phyloP scores from a whole-genome alignment of 2,888 invertebrate genomes.

The Galeopsomyia nigrocyanea region DNA sequence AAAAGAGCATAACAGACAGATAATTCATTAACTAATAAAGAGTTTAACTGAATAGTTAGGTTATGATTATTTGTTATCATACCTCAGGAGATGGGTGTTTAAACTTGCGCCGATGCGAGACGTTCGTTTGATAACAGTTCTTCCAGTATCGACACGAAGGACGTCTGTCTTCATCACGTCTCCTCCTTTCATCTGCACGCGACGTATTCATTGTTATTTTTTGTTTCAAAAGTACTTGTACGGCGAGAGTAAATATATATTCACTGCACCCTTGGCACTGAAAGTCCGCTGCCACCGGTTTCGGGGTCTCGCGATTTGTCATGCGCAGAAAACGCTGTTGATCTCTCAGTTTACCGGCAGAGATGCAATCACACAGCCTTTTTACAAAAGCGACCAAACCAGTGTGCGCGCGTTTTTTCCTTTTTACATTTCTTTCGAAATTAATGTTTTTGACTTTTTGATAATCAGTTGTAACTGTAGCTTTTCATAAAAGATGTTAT shows the following conservation, averaged over 20 bases:
- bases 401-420: not conserved
- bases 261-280: too few species aligned
- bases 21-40: not conserved
- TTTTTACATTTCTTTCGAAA: not conserved
- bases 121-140: conserved; percentile 87
- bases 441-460: not conserved
- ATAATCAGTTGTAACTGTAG: not conserved
- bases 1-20: too few species aligned
- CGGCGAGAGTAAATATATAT: too few species aligned
- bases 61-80: conserved; percentile 15
- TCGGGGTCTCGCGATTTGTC: too few species aligned
- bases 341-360: not conserved
- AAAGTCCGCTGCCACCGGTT: too few species aligned
- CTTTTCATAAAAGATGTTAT: not conserved
- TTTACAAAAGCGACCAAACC: not conserved
- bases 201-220: not conserved
- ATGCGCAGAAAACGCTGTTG: too few species aligned
- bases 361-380: not conserved
- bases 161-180: conserved; percentile 67
- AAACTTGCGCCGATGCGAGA: conserved; percentile 79
- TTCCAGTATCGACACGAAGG: conserved; percentile 81
- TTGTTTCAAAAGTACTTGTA: not conserved
- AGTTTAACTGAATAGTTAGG: conserved; percentile 13
- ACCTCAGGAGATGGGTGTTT: conserved; percentile 78
- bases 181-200: not conserved